These are phyloP conservation scores for Cherax quadricarinatus DNA, from an alignment of 1,140 invertebrate species.

Conservation along the genomic window DNA sequence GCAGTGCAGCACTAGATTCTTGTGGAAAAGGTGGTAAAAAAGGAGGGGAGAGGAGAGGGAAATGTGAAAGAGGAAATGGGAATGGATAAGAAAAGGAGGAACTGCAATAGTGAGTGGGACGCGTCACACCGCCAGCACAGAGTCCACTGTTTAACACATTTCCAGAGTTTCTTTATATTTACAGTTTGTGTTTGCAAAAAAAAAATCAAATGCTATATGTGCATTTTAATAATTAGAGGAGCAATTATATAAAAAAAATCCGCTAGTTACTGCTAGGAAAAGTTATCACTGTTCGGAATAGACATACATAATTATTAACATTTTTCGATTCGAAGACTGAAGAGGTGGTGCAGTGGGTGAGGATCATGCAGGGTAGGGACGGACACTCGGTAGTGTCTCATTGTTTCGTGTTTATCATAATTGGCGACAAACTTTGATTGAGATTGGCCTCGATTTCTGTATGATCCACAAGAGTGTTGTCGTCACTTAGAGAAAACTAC, in stretches of 20 bases:
- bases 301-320: not conserved
- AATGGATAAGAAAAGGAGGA: not conserved
- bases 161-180: not conserved
- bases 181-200: not conserved
- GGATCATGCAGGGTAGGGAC: not conserved
- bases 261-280: slow-evolving; percentile 1
- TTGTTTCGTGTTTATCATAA: slow-evolving; percentile 7
- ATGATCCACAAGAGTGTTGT: not conserved
- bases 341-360: not conserved
- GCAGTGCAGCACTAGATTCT: not conserved
- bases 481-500: not conserved
- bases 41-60: not conserved
- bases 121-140: slow-evolving; percentile 26
- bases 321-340: not conserved
- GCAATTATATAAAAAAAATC: not conserved
- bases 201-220: not conserved
- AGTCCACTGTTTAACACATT: not conserved
- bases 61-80: not conserved
- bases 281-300: slow-evolving; percentile 41
- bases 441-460: not conserved
- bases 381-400: not conserved
- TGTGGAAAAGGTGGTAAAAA: no score
- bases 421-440: slow-evolving; percentile 37
- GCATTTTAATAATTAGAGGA: not conserved
- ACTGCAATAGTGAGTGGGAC: not conserved